Conservation (phyloP, 2,797 vertebrate genomes). For the Peromyscus eremicus region DNA sequence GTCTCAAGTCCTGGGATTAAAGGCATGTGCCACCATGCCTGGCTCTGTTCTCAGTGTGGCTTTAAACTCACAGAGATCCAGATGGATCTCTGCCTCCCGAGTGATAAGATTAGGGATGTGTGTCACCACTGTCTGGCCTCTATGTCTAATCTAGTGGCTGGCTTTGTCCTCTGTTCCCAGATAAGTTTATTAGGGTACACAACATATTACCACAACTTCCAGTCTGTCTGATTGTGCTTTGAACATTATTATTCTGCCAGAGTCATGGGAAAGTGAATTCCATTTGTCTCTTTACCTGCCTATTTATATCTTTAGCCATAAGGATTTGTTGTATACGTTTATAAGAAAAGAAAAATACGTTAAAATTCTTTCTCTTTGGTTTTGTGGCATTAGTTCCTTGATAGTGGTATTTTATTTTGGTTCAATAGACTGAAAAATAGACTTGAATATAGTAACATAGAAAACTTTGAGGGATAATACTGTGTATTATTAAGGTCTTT, state of each 20-base stretch:
- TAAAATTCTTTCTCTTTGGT: conserved; percentile 48
- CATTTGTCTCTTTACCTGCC: background rate
- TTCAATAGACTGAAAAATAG: conserved; percentile 16
- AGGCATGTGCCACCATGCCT: no score
- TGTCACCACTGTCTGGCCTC: no score
- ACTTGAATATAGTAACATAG: conserved; percentile 49
- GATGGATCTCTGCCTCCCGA: no score
- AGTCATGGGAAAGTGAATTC: background rate
- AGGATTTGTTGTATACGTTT: conserved; percentile 24
- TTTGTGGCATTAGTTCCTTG: conserved; percentile 19
- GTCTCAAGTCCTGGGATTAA: no score
- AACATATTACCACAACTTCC: background rate
- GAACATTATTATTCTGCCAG: background rate
- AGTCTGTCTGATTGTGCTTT: background rate
- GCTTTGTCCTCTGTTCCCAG: no score
- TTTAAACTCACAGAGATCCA: no score
- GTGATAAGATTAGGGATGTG: no score
- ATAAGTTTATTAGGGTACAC: no score
- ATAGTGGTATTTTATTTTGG: conserved; percentile 10
- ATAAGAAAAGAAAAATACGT: conserved; percentile 13
- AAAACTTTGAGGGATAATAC: conserved; percentile 40
- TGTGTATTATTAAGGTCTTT: conserved; percentile 58
- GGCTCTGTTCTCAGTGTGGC: no score
- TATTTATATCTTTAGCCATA: conserved; percentile 43
- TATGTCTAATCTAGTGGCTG: no score